Evolutionary conservation across 1,140 invertebrate species (phyloP), one percentile per base, ranked within the genome.

Genomic region (Magallana gigas): DNA sequence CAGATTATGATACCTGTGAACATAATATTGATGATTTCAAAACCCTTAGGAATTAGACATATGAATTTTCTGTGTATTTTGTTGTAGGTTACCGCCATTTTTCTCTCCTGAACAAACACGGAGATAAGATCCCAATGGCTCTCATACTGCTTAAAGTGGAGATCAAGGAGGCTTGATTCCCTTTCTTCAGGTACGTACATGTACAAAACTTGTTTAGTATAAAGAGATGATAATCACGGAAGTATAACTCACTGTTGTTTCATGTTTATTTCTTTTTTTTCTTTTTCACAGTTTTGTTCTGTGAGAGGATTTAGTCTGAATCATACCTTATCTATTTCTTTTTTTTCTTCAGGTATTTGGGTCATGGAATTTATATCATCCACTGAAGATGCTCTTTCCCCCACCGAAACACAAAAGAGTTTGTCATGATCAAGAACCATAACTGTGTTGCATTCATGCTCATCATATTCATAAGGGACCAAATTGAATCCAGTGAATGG

Each of bases 41-140:
- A 48, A 48, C 36, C 36, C 36, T 48, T 2, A 48, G 36, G 36
- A 48, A 48, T 48, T 48, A 48, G 2, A 48, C 36, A 48, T 23
- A 23, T 48, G 36, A 48, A 18, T 29, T 57, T 14, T 57, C 6
- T 57, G 36, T 57, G 57, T 59, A n/a, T 84, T 12, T 18, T 16
- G 7, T 84, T 84, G 29, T 86, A 93, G 93, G 93, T 82, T 93
- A 91, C 86, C 88, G 93, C 23, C 93, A 93, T 80, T 91, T 93
- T 76, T 92, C 92, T 29, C 36, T 93, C 83, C 92, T 88, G 82
- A 88, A 91, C 60, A 91, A 91, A 68, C 86, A 89, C 84, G 92
- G 92, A 11, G 89, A 91, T 36, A 90, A 91, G 14, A 88, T 90
- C 56, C 87, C 90, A 18, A 91, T 92, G 57, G 89, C 90, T 4